Evolutionary conservation across 1,140 invertebrate species (phyloP), one percentile per base, ranked within the genome.

Genomic region (Euwallacea similis): DNA sequence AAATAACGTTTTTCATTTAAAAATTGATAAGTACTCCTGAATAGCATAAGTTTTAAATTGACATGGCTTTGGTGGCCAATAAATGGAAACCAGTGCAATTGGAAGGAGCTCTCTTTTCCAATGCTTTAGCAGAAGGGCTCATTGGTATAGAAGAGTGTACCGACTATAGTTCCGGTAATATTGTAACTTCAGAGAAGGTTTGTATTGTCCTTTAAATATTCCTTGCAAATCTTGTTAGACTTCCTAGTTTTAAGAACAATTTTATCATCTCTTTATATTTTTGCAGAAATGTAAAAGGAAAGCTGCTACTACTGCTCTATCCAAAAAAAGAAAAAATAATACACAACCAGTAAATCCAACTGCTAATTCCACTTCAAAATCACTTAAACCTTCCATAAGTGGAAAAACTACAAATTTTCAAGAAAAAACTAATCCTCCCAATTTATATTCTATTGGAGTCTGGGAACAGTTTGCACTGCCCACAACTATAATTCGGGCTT

Each of bases 401-500:
- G 21, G 21, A 54, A 8, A 54, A 16, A 43, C 11, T 7, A 42
- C 8, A 7, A 16, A 16, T 53, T 9, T 65, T 10, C 7, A 21
- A 53, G 42, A 46, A 13, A 13, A 16, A 10, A 59, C 6, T 33
- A 11, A 59, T 59, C 72, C 59, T 46, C 64, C 21, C 42, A 80
- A 82, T 60, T 54, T 77, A 4, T 80, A 84, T 72, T 84, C 88
- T 76, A 85, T 88, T 81, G 77, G 86, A 73, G 85, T 86, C 0
- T 98, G 95, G 95, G 85, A 86, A 53, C 84, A 80, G 79, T 87
- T 87, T 81, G 90, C 82, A 82, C 90, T 90, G 11, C 91, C 92
- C 0, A 80, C 87, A 0, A 75, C 85, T 15, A 87, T 98, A 72
- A 78, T 96, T 41, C 87, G 87, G 79, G 90, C 91, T 4, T 81